phyloP scores from a whole-genome alignment of 1,140 invertebrate genomes.

The Chironomus tepperi region DNA sequence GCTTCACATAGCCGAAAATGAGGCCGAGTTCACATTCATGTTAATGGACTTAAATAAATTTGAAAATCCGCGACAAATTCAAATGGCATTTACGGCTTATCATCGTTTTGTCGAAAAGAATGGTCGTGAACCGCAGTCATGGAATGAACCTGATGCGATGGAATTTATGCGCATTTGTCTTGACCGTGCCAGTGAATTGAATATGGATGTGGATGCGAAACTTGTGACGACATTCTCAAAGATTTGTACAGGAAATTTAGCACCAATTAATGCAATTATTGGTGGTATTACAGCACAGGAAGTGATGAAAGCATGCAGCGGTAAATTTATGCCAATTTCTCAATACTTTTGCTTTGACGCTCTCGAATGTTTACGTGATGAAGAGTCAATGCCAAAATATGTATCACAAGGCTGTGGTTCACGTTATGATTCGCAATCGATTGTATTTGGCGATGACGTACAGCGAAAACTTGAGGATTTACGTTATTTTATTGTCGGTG shows the following conservation, averaged over 20 bases:
- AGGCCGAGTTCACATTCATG: conserved; percentile 79
- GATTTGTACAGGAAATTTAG: conserved; percentile 67
- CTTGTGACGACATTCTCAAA: conserved; percentile 69
- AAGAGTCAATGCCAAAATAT: conserved; percentile 52
- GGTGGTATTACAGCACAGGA: conserved; percentile 95
- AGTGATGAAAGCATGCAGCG: conserved; percentile 96
- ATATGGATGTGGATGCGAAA: conserved; percentile 57
- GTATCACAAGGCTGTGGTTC: conserved; percentile 58
- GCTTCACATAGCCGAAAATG: conserved; percentile 61
- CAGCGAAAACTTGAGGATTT: conserved; percentile 65
- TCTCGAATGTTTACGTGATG: conserved; percentile 80
- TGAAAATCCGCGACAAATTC: conserved; percentile 78
- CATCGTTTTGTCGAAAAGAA: conserved; percentile 58
- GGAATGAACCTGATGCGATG: conserved; percentile 66
- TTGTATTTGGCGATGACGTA: conserved; percentile 86
- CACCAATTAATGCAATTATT: conserved; percentile 89
- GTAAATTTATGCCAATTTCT: conserved; percentile 91
- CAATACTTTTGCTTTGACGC: conserved; percentile 98
- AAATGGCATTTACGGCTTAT: conserved; percentile 79
- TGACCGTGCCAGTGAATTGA: conserved; percentile 39
- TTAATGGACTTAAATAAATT: conserved; percentile 85
- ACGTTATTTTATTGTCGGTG: conserved; percentile 76
- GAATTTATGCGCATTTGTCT: conserved; percentile 66
- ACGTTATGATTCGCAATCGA: conserved; percentile 88
- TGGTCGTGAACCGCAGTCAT: conserved; percentile 61